Percentiles rank a stretch among this genome's conserved stretches.
Evolutionary conservation across 2,888 invertebrate genomes (phyloP).

Genomic region (Trachelus stipa): DNA sequence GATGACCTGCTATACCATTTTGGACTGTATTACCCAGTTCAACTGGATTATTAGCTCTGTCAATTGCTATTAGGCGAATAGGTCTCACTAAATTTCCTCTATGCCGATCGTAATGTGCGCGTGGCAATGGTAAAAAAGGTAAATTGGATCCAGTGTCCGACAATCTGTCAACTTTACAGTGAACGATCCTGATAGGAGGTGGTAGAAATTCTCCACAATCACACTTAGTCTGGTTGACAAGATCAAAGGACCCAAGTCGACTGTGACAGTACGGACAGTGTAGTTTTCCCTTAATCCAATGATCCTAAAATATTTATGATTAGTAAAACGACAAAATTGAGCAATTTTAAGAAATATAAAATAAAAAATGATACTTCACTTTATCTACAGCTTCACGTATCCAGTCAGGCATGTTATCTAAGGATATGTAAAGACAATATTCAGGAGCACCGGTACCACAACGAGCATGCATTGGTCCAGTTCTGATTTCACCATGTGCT

Average conservation of each 20-base stretch:
- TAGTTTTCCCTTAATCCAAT: slow-evolving; percentile 48
- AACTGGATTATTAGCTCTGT: background rate
- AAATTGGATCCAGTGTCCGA: slow-evolving; percentile 24
- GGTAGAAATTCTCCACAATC: slow-evolving; percentile 44
- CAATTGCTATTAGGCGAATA: background rate
- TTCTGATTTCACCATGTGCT: slow-evolving; percentile 40
- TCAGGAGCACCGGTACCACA: slow-evolving; percentile 43
- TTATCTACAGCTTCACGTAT: slow-evolving; percentile 40
- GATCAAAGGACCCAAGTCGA: slow-evolving; percentile 47
- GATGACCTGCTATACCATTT: background rate
- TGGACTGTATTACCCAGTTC: background rate
- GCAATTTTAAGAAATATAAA: background rate
- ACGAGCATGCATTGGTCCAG: slow-evolving; percentile 34
- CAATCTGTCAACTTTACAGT: slow-evolving; percentile 41
- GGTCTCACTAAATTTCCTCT: slow-evolving; percentile 2
- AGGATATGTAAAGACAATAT: slow-evolving; percentile 42
- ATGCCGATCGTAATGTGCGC: slow-evolving; percentile 11
- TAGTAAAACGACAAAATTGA: slow-evolving; percentile 4
- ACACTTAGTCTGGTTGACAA: slow-evolving; percentile 43
- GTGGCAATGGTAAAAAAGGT: slow-evolving; percentile 19
- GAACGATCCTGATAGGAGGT: slow-evolving; percentile 47
- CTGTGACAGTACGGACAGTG: slow-evolving; percentile 46
- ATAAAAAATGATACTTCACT: slow-evolving; percentile 18
- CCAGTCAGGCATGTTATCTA: slow-evolving; percentile 49
- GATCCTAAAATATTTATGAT: slow-evolving; percentile 35